These are phyloP conservation scores for Euglossa dilemma DNA, from an alignment of 1,140 invertebrate genomes.

Conservation along the genomic window DNA sequence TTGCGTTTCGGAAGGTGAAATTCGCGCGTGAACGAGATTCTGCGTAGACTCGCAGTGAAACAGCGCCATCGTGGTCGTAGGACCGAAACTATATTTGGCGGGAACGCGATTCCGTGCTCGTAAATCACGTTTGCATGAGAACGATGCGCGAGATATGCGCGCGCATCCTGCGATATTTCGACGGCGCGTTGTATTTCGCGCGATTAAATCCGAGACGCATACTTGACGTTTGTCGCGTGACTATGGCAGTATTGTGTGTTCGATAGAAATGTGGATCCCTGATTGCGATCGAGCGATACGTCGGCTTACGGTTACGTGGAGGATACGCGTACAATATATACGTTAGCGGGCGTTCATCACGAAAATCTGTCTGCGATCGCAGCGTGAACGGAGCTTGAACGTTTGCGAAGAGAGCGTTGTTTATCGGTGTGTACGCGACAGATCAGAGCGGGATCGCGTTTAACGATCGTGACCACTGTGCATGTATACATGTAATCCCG, in stretches of 20 bases:
- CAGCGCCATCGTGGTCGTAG: neutral
- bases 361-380: neutral
- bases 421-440: neutral
- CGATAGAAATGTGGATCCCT: neutral
- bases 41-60: neutral
- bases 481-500: conserved; percentile 32
- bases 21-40: neutral
- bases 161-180: neutral
- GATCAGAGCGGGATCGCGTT: conserved; percentile 13
- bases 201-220: neutral
- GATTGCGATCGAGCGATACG: neutral
- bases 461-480: conserved; percentile 27
- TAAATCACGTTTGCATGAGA: neutral
- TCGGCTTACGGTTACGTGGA: neutral
- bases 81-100: neutral
- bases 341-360: neutral
- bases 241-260: conserved; percentile 1
- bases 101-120: neutral
- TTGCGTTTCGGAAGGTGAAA: neutral
- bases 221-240: neutral
- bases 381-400: conserved; percentile 25
- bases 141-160: neutral
- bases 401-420: conserved; percentile 2
- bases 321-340: no score
- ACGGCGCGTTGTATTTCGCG: neutral